phyloP scores from a whole-genome alignment of 2,888 invertebrate genomes.

The Drosophila neoperkinsi region DNA sequence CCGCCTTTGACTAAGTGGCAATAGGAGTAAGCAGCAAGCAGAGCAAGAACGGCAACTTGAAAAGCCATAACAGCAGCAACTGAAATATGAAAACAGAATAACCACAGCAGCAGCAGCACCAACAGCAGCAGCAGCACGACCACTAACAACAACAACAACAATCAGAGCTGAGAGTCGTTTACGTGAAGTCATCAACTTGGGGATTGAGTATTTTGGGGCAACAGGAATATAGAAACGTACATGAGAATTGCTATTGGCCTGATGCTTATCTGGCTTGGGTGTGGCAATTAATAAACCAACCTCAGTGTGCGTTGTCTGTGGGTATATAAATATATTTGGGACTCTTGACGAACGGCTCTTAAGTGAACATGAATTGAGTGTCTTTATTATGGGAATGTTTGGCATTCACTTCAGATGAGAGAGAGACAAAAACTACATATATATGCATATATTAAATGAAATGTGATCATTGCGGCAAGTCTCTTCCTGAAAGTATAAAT shows the following conservation, averaged over 20 bases:
- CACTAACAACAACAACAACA: conserved; percentile 12
- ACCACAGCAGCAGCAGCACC: conserved; percentile 3
- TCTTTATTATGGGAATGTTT: conserved; percentile 5
- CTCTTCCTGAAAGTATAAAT: not conserved
- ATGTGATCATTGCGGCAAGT: not conserved
- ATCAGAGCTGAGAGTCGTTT: conserved; percentile 33
- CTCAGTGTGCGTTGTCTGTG: not conserved
- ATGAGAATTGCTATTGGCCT: conserved; percentile 17
- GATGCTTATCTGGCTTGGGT: conserved; percentile 21
- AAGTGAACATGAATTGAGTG: conserved; percentile 9
- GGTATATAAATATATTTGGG: not conserved
- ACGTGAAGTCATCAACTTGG: conserved; percentile 30
- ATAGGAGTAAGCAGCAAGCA: conserved; percentile 11
- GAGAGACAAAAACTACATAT: not conserved
- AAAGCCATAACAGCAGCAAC: conserved; percentile 36
- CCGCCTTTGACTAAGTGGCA: conserved; percentile 55
- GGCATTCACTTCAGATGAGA: not conserved
- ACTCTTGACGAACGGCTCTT: conserved; percentile 6
- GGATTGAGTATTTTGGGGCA: conserved; percentile 9
- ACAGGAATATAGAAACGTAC: conserved; percentile 11
- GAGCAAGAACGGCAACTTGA: conserved; percentile 37
- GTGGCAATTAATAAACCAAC: conserved; percentile 40
- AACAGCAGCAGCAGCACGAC: conserved; percentile 3
- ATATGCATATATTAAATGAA: not conserved
- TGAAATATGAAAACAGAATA: conserved; percentile 18